These are phyloP conservation scores for Mnemiopsis leidyi DNA, from an alignment of 37 sponge, comb jelly and placozoan genomes.

Conservation along the genomic window DNA sequence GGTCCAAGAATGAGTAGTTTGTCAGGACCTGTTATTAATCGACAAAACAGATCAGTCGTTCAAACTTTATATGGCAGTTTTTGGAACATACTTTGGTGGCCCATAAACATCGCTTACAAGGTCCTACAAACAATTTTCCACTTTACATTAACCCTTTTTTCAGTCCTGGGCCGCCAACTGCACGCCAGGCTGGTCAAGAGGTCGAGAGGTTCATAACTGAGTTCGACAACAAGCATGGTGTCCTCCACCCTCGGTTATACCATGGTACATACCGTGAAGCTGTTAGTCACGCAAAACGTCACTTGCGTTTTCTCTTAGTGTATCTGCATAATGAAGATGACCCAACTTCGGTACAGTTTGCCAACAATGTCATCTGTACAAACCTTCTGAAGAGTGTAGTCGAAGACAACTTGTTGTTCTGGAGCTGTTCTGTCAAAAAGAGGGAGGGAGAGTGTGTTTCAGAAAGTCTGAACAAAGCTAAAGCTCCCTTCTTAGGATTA, in stretches of 20 bases:
- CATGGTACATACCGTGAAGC: slow-evolving; percentile 44
- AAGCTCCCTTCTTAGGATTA: slow-evolving; percentile 17
- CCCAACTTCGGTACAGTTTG: slow-evolving; percentile 10
- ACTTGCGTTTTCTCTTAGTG: slow-evolving; percentile 34
- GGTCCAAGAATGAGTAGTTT: slow-evolving; percentile 25
- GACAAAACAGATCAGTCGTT: not conserved
- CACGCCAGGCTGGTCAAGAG: slow-evolving; percentile 1
- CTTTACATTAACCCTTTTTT: slow-evolving; percentile 27
- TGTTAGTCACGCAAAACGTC: slow-evolving; percentile 33
- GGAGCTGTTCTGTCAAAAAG: slow-evolving; percentile 38
- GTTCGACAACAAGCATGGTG: not conserved
- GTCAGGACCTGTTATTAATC: slow-evolving; percentile 49
- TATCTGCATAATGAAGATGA: slow-evolving; percentile 43
- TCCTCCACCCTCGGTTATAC: slow-evolving; percentile 27
- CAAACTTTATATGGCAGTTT: not conserved
- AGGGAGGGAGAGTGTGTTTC: slow-evolving; percentile 30
- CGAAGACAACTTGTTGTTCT: slow-evolving; percentile 50
- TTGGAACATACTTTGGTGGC: not conserved
- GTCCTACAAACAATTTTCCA: not conserved
- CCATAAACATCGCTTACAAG: not conserved
- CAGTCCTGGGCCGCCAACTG: slow-evolving; percentile 7
- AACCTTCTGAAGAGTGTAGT: slow-evolving; percentile 44
- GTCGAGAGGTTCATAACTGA: slow-evolving; percentile 43
- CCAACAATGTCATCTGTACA: slow-evolving; percentile 26
- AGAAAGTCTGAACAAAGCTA: slow-evolving; percentile 60